phyloP scores from a whole-genome alignment of 2,113 vertebrate genomes.

The Corynorhinus townsendii region DNA sequence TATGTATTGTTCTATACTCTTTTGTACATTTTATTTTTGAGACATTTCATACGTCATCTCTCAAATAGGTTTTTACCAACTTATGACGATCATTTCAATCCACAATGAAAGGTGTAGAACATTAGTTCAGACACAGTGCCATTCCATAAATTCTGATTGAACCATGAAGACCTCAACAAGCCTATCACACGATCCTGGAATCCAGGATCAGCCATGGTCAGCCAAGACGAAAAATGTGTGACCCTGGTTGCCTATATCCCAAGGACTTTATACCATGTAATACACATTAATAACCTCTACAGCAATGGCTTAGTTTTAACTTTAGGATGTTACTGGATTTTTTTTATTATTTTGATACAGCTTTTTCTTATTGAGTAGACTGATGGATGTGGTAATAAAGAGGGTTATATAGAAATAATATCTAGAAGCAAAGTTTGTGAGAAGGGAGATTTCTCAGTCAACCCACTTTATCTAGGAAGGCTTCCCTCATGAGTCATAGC shows the following conservation, averaged over 20 bases:
- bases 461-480: conserved; percentile 31
- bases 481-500: conserved; percentile 45
- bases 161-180: not conserved
- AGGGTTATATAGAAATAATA: not conserved
- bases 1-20: not conserved
- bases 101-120: not conserved
- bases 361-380: conserved; percentile 20
- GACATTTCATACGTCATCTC: not conserved
- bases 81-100: not conserved
- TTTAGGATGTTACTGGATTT: not conserved
- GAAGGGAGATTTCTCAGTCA: not conserved
- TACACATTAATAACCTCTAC: not conserved
- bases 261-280: not conserved
- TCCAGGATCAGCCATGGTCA: not conserved
- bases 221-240: not conserved
- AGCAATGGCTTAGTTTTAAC: not conserved
- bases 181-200: not conserved
- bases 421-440: conserved; percentile 32
- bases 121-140: not conserved
- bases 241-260: not conserved
- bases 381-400: not conserved
- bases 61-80: not conserved
- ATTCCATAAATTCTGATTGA: not conserved
- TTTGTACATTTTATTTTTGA: not conserved
- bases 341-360: not conserved